A percentile compares a stretch with the other conserved stretches of the same genome.
Conservation (phyloP, 2,888 invertebrate genomes). For the Dione vanillae region DNA sequence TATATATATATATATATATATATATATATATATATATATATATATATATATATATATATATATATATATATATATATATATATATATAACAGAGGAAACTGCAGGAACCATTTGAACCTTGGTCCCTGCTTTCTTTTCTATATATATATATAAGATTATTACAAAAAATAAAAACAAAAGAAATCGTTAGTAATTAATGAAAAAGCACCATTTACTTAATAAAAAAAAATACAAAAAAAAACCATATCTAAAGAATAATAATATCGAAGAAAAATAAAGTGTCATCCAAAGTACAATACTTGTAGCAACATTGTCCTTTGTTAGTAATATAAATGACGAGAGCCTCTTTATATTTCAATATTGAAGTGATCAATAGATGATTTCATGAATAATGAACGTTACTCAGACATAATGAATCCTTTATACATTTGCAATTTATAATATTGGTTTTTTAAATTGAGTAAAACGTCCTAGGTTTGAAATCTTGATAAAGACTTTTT, state of each 20-base stretch:
- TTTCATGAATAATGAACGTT: conserved; percentile 11
- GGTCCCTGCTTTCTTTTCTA: no score
- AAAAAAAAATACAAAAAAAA: background rate
- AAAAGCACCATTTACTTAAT: background rate
- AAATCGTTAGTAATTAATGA: background rate
- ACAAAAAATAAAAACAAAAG: background rate
- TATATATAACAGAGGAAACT: no score
- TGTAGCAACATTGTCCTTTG: background rate
- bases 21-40: no score
- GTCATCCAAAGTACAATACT: conserved; percentile 21
- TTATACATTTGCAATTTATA: conserved; percentile 3
- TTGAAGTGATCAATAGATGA: conserved; percentile 16
- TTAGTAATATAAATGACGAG: conserved; percentile 21
- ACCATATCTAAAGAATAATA: background rate
- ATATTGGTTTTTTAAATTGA: background rate
- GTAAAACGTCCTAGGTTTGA: background rate
- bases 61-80: no score
- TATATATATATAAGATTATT: background rate
- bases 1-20: no score
- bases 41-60: no score
- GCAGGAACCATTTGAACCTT: no score
- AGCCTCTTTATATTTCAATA: conserved; percentile 16
- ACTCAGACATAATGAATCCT: conserved; percentile 15
- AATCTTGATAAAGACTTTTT: no score
- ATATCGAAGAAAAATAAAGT: conserved; percentile 12